A percentile compares a stretch with the other conserved stretches of the same genome.
Evolutionary conservation across 2,888 invertebrate genomes (phyloP).

Genomic region (Spicauda simplicius): DNA sequence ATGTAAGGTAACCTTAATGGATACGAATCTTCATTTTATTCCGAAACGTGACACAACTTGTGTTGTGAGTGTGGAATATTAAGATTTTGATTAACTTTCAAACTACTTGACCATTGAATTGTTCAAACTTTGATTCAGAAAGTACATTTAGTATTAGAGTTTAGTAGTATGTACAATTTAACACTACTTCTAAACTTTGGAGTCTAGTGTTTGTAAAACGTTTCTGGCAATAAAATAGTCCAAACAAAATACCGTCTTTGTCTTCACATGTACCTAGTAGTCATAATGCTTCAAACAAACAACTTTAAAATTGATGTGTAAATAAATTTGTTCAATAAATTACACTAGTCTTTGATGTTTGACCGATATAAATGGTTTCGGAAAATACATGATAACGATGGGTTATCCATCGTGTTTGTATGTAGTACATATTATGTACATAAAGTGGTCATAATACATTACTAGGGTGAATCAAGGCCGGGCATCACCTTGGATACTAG

Average conservation of each 20-base stretch:
- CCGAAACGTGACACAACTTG: conserved; percentile 58
- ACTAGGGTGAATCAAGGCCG: conserved; percentile 67
- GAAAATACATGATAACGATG: conserved; percentile 17
- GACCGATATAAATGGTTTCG: conserved; percentile 2
- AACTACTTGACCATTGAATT: conserved; percentile 53
- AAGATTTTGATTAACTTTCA: conserved; percentile 73
- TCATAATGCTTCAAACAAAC: neutral
- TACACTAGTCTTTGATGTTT: neutral
- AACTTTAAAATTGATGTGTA: neutral
- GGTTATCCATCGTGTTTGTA: conserved; percentile 26
- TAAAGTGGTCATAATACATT: conserved; percentile 50
- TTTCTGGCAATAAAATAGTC: conserved; percentile 85
- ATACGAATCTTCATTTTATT: conserved; percentile 73
- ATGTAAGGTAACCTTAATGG: conserved; percentile 70
- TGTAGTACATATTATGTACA: conserved; percentile 2
- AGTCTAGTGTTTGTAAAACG: conserved; percentile 79
- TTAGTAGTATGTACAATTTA: conserved; percentile 76
- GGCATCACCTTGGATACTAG: conserved; percentile 72
- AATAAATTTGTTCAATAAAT: neutral
- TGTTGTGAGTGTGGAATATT: conserved; percentile 65
- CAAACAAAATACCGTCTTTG: conserved; percentile 61
- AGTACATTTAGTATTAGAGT: conserved; percentile 77
- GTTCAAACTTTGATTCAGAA: conserved; percentile 60
- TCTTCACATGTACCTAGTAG: conserved; percentile 23
- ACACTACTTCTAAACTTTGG: conserved; percentile 66